Evolutionary conservation across 2,888 invertebrate species (phyloP), one percentile per base, ranked within the genome.

Genomic region (Melanostoma mellinum): DNA sequence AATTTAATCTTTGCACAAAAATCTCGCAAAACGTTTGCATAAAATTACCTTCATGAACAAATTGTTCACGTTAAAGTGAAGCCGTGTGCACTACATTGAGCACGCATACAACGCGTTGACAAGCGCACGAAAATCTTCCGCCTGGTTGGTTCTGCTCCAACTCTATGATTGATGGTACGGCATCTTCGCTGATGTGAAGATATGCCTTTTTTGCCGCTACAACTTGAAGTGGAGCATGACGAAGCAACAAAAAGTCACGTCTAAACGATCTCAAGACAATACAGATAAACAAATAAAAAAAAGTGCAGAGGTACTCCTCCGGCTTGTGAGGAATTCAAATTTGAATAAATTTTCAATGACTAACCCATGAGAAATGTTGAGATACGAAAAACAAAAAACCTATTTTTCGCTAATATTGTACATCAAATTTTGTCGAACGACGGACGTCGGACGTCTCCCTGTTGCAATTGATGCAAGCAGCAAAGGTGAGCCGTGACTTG

Each of bases 31-130:
- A 52, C 74, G 65, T 75, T 71, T 76, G 61, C 53, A 72, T 81
- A 72, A 81, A 77, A 77, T 81, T 68, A 81, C 76, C 55, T 48
- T 81, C 56, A 73, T 73, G 81, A 73, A 61, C 67, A 63, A 77
- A 73, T 81, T 77, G 73, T 81, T 73, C 61, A 67, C 61, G 55
- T 76, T 72, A 61, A 73, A 73, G 48, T 68, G 52, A 79, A 73
- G 67, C 40, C 53, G 60, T 53, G 67, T 81, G 72, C 61, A 68
- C 72, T 72, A 72, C 44, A 77, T 72, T 76, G 50, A 68, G 55
- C 67, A 67, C 68, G 61, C 72, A 76, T 67, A 67, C 63, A 75
- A 74, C 74, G 20, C 53, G 58, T 68, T 68, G 50, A 52, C 60
- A 44, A 60, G 68, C 72, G 60, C 72, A 60, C 53, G 4, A 6